A percentile compares a stretch with the other conserved stretches of the same genome.
phyloP scores from a whole-genome alignment of 2,113 vertebrate species.

The Sceloporus tristichus region DNA sequence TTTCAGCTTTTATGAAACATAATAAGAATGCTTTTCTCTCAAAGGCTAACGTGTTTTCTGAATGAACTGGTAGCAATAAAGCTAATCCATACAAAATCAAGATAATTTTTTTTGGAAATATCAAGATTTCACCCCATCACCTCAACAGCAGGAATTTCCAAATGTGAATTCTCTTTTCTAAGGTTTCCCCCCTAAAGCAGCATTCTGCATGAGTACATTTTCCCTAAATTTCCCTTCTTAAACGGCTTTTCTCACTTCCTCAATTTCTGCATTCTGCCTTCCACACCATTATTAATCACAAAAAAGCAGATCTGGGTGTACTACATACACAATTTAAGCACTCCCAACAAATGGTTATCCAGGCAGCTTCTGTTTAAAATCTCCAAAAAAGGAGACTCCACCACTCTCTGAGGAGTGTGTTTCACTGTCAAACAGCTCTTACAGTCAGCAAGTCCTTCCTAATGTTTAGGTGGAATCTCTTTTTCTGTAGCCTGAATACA shows the following conservation, averaged over 20 bases:
- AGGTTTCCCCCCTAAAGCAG: neutral
- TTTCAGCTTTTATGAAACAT: constrained; percentile 44
- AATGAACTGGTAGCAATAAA: constrained; percentile 16
- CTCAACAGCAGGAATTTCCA: neutral
- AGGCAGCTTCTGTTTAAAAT: too few relatives aligned
- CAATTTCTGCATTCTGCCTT: neutral
- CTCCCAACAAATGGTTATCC: too few relatives aligned
- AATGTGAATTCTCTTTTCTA: constrained; percentile 25
- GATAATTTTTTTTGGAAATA: constrained; percentile 16
- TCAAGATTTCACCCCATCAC: neutral
- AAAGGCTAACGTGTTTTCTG: neutral
- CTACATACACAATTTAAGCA: too few relatives aligned
- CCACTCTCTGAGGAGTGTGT: too few relatives aligned
- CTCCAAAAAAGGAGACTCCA: too few relatives aligned
- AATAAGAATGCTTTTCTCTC: constrained; percentile 3
- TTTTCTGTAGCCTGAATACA: too few relatives aligned
- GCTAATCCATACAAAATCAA: constrained; percentile 6
- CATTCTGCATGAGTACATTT: neutral
- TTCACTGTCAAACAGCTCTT: too few relatives aligned
- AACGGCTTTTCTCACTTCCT: neutral
- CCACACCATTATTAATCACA: neutral
- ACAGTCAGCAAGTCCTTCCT: too few relatives aligned
- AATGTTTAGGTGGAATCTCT: too few relatives aligned
- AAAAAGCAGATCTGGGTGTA: neutral
- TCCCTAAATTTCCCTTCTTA: neutral